These are phyloP conservation scores for Antigone vipio DNA, from an alignment of 2,113 vertebrate genomes.

Conservation along the genomic window DNA sequence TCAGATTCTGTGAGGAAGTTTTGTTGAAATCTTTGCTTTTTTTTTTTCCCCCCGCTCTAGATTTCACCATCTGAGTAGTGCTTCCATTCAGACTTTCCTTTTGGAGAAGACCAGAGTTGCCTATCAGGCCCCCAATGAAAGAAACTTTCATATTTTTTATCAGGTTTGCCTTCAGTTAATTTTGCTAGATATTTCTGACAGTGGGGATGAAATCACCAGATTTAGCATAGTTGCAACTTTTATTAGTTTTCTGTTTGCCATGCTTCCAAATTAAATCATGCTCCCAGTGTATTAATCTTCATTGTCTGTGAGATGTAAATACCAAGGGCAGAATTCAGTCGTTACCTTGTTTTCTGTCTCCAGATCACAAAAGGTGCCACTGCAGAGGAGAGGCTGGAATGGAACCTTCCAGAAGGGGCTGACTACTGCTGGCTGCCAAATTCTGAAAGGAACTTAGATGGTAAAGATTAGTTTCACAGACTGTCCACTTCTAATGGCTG, in stretches of 20 bases:
- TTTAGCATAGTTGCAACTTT: neutral
- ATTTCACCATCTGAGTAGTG: slow-evolving; percentile 87
- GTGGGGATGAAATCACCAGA: neutral
- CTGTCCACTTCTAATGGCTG: neutral
- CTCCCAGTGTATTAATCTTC: neutral
- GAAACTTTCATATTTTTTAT: slow-evolving; percentile 98
- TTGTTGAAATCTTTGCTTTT: neutral
- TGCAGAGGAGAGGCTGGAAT: slow-evolving; percentile 82
- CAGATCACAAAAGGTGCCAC: slow-evolving; percentile 92
- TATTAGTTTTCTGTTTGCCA: neutral
- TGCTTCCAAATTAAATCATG: neutral
- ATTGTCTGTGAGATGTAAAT: neutral
- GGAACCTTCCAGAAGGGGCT: slow-evolving; percentile 80
- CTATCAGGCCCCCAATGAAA: slow-evolving; percentile 85
- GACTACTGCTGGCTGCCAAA: slow-evolving; percentile 91
- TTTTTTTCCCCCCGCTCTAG: slow-evolving; percentile 60
- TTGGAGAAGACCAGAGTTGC: slow-evolving; percentile 94
- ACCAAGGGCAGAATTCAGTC: neutral
- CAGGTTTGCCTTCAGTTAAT: slow-evolving; percentile 77
- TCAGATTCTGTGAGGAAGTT: neutral
- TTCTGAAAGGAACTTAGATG: slow-evolving; percentile 82
- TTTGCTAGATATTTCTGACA: neutral
- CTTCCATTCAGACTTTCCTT: slow-evolving; percentile 92
- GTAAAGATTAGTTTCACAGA: slow-evolving; percentile 62
- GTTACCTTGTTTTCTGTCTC: neutral